Conservation (phyloP, 2,888 invertebrate genomes). For the Dione vanillae region DNA sequence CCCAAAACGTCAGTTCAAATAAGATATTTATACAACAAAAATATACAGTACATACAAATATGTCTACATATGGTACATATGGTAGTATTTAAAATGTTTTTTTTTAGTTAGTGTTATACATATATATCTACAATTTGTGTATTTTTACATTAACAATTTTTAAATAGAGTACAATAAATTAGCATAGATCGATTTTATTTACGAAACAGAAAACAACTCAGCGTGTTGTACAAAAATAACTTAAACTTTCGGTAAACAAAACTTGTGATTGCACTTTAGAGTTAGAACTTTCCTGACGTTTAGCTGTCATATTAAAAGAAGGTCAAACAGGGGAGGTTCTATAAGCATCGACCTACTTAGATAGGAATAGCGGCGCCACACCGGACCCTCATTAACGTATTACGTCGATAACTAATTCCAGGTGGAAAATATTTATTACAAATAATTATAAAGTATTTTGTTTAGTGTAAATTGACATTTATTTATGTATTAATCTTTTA, state of each 20-base stretch:
- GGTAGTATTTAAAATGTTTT: too few species aligned
- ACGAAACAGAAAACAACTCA: neutral
- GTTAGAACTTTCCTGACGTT: slow-evolving; percentile 25
- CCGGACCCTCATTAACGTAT: slow-evolving; percentile 49
- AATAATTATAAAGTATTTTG: neutral
- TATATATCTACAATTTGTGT: too few species aligned
- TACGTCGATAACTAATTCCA: slow-evolving; percentile 31
- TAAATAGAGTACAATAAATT: too few species aligned
- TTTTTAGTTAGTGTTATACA: too few species aligned
- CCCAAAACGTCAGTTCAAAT: too few species aligned
- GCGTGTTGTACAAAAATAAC: neutral
- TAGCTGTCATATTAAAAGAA: slow-evolving; percentile 39
- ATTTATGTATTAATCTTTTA: too few species aligned
- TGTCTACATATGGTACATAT: too few species aligned
- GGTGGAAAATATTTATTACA: neutral
- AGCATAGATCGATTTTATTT: neutral
- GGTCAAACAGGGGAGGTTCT: slow-evolving; percentile 50
- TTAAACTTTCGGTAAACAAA: slow-evolving; percentile 12
- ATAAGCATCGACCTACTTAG: slow-evolving; percentile 65
- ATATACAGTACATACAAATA: too few species aligned
- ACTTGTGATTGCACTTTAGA: slow-evolving; percentile 25
- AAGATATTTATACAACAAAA: too few species aligned
- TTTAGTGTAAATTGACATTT: too few species aligned
- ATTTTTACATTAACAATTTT: too few species aligned
- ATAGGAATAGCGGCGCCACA: slow-evolving; percentile 60